These are phyloP conservation scores for Leucania comma DNA, from an alignment of 2,888 invertebrate genomes.

Conservation along the genomic window DNA sequence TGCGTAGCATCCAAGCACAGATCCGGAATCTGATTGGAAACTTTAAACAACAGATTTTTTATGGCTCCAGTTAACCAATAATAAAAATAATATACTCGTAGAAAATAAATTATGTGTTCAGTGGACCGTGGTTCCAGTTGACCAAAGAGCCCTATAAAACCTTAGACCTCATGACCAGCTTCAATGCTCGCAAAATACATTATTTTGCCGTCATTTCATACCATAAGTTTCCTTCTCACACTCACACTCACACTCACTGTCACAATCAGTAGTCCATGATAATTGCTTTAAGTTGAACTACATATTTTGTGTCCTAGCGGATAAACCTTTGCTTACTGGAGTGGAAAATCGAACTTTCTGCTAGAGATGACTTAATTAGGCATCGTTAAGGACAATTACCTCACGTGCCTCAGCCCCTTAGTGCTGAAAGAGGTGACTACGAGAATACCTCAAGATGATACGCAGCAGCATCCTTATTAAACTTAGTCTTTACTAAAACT, in stretches of 20 bases:
- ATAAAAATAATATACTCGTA: too few relatives aligned
- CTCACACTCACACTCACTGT: too few relatives aligned
- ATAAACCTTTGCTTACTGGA: background rate
- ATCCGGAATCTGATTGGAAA: background rate
- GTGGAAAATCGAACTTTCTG: constrained; percentile 29
- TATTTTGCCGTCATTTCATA: too few relatives aligned
- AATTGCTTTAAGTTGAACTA: background rate
- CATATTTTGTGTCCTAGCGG: background rate
- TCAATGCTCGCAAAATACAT: too few relatives aligned
- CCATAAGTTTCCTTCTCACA: too few relatives aligned
- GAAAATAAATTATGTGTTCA: too few relatives aligned
- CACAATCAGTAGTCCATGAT: background rate
- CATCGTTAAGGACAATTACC: background rate
- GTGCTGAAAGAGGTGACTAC: background rate
- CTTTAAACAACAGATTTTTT: too few relatives aligned
- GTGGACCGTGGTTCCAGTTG: too few relatives aligned
- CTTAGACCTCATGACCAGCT: too few relatives aligned
- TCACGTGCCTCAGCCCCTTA: background rate
- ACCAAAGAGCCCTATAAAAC: too few relatives aligned
- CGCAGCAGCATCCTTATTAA: background rate
- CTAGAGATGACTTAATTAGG: constrained; percentile 7
- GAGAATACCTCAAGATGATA: background rate
- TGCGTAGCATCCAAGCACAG: background rate
- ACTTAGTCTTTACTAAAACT: background rate
- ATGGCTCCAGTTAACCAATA: too few relatives aligned